Evolutionary conservation across 2,797 vertebrate species (phyloP).

Genomic region (Miichthys miiuy): DNA sequence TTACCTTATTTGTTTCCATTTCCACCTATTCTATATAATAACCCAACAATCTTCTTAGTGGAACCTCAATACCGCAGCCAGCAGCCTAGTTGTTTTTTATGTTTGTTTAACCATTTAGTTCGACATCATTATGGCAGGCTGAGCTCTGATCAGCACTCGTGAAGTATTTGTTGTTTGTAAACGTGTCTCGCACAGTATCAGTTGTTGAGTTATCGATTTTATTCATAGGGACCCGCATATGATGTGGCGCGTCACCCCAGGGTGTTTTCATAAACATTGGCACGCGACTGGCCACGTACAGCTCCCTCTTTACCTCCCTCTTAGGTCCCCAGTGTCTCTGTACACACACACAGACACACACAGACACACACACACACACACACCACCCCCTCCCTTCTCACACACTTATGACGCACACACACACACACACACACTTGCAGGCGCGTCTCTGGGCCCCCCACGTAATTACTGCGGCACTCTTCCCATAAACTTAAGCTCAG

Average conservation of each 20-base stretch:
- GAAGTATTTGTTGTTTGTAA: slow-evolving; percentile 40
- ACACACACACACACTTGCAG: slow-evolving; percentile 48
- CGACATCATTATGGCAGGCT: not conserved
- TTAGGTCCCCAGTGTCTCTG: slow-evolving; percentile 30
- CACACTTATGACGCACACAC: slow-evolving; percentile 32
- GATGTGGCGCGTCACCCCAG: slow-evolving; percentile 69
- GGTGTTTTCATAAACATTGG: slow-evolving; percentile 81
- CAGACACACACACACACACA: slow-evolving; percentile 36
- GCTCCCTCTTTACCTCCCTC: slow-evolving; percentile 47
- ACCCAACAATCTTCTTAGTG: not conserved
- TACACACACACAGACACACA: slow-evolving; percentile 12
- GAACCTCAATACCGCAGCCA: too few relatives aligned
- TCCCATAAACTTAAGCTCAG: slow-evolving; percentile 77
- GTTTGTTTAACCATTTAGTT: slow-evolving; percentile 34
- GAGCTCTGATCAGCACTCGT: not conserved
- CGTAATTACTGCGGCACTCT: slow-evolving; percentile 82
- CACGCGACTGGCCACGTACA: slow-evolving; percentile 79
- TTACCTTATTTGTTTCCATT: not conserved
- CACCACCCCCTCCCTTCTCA: slow-evolving; percentile 20
- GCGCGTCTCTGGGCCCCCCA: slow-evolving; percentile 70
- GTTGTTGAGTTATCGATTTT: slow-evolving; percentile 68
- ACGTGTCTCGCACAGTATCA: slow-evolving; percentile 57
- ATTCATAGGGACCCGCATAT: slow-evolving; percentile 54
- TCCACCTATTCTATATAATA: not conserved
- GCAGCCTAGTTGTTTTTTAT: not conserved